These are phyloP conservation scores for Stenotaenia linearis DNA, from an alignment of 2,888 invertebrate species.

Conservation along the genomic window DNA sequence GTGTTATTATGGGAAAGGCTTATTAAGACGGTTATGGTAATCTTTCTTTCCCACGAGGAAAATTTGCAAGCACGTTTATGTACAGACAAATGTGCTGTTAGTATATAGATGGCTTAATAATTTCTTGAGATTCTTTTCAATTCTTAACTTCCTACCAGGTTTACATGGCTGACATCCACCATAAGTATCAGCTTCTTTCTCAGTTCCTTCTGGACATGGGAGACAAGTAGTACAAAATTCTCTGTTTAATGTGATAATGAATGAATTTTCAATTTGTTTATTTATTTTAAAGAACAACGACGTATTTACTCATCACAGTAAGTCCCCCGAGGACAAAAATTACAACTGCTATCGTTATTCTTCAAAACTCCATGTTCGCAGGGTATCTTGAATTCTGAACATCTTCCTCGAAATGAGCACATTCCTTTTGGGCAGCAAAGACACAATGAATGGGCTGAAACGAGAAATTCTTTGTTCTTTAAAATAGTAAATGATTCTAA, in stretches of 20 bases:
- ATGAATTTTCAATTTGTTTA: neutral
- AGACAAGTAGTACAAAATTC: neutral
- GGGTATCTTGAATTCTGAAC: neutral
- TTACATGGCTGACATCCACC: neutral
- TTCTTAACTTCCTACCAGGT: neutral
- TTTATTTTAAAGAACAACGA: neutral
- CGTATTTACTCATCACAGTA: neutral
- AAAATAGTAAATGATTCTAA: neutral
- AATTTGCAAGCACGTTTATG: no score
- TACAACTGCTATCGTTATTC: neutral
- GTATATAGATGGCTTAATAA: neutral
- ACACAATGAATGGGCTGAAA: neutral
- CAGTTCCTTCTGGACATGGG: neutral
- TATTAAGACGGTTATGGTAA: no score
- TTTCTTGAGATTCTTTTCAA: neutral
- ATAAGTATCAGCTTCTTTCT: neutral
- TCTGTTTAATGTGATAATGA: neutral
- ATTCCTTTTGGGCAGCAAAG: neutral
- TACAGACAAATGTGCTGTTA: no score
- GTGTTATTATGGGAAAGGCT: no score
- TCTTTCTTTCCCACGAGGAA: no score
- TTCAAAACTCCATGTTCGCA: neutral
- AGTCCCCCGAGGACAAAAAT: neutral
- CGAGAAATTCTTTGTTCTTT: neutral
- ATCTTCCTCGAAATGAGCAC: neutral